phyloP scores from a whole-genome alignment of 1,140 invertebrate species.

The Dendrolimus kikuchii region DNA sequence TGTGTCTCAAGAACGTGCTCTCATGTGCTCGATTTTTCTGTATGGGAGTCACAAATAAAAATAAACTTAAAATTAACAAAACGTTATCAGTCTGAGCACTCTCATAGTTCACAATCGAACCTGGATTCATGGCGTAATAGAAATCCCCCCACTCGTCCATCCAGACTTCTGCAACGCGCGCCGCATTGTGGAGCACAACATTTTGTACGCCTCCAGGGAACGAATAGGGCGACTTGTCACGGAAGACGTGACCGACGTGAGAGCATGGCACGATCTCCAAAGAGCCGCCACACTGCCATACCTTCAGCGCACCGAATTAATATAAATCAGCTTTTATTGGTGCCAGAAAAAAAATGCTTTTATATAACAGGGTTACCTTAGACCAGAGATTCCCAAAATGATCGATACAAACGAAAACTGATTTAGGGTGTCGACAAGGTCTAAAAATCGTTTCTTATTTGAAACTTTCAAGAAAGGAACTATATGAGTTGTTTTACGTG shows the following conservation, averaged over 20 bases:
- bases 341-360: too few species aligned
- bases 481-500: too few species aligned
- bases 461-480: too few species aligned
- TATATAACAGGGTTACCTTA: too few species aligned
- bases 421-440: too few species aligned
- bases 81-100: slow-evolving; percentile 17
- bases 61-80: slow-evolving; percentile 10
- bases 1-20: too few species aligned
- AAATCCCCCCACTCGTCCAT: slow-evolving; percentile 99
- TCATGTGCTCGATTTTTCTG: too few species aligned
- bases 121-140: slow-evolving; percentile 99
- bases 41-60: too few species aligned
- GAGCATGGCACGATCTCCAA: slow-evolving; percentile 97
- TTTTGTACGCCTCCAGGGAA: slow-evolving; percentile 99
- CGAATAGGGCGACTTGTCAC: slow-evolving; percentile 99
- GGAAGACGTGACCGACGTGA: slow-evolving; percentile 98
- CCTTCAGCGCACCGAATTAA: slow-evolving; percentile 74
- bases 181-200: slow-evolving; percentile 96
- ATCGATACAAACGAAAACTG: too few species aligned
- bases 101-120: slow-evolving; percentile 74
- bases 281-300: slow-evolving; percentile 97
- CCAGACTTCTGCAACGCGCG: slow-evolving; percentile 97
- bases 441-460: too few species aligned
- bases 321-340: background rate
- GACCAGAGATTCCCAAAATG: too few species aligned